These are phyloP conservation scores for Hyles vespertilio DNA, from an alignment of 1,140 invertebrate species.

Conservation along the genomic window DNA sequence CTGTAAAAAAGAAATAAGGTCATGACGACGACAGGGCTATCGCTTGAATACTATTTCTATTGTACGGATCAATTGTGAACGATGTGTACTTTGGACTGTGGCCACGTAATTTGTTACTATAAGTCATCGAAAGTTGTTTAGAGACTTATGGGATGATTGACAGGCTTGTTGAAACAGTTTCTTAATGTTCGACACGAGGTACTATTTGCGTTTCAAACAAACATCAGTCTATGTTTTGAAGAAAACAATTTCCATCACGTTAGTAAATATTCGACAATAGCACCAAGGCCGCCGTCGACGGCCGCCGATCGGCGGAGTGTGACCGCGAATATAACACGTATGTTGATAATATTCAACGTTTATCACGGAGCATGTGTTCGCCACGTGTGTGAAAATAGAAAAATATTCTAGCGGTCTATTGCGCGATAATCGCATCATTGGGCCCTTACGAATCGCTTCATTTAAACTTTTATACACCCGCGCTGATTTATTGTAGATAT, in stretches of 20 bases:
- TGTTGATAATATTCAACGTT: neutral
- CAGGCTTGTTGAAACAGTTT: too few species aligned
- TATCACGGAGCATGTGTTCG: too few species aligned
- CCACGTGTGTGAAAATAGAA: too few species aligned
- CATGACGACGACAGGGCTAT: neutral
- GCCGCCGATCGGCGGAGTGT: neutral
- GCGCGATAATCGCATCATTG: too few species aligned
- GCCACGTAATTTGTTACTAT: neutral
- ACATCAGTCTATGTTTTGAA: neutral
- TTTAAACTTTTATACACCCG: too few species aligned
- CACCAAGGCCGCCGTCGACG: conserved; percentile 4
- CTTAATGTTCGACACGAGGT: too few species aligned
- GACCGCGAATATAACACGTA: neutral
- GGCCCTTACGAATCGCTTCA: too few species aligned
- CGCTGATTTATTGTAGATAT: too few species aligned
- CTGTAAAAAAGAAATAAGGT: conserved; percentile 26
- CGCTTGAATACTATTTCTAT: conserved; percentile 6
- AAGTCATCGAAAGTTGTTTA: too few species aligned
- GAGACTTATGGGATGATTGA: too few species aligned
- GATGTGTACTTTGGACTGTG: conserved; percentile 2
- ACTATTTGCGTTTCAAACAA: too few species aligned
- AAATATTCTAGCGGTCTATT: too few species aligned
- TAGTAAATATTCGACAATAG: conserved; percentile 12
- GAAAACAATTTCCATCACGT: conserved; percentile 9
- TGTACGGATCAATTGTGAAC: conserved; percentile 8